phyloP scores from a whole-genome alignment of 2,888 invertebrate species.

The Papilio elwesi region DNA sequence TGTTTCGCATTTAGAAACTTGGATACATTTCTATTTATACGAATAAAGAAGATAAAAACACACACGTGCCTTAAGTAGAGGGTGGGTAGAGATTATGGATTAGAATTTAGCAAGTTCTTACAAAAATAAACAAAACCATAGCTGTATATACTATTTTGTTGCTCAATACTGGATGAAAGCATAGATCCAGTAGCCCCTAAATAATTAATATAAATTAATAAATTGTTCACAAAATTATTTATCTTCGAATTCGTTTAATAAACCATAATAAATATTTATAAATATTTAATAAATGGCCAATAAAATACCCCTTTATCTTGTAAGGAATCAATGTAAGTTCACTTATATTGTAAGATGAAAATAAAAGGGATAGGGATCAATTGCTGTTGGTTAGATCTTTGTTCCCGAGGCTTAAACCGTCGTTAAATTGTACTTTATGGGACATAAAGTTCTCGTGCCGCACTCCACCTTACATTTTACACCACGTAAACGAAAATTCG shows the following conservation, averaged over 20 bases:
- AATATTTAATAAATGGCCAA: not conserved
- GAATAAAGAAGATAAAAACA: not conserved
- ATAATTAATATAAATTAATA: no score
- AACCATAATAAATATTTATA: not conserved
- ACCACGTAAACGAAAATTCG: conserved; percentile 22
- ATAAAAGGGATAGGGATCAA: conserved; percentile 30
- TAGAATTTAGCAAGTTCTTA: no score
- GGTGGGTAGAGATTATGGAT: no score
- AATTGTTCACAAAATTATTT: not conserved
- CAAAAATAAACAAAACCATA: no score
- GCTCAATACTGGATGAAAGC: no score
- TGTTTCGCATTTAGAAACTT: not conserved
- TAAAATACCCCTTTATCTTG: not conserved
- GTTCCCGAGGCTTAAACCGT: conserved; percentile 32
- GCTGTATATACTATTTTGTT: no score
- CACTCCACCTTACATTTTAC: conserved; percentile 26
- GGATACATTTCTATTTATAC: not conserved
- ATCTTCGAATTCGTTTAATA: not conserved
- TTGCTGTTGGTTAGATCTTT: conserved; percentile 28
- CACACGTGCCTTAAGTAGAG: no score
- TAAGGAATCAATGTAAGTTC: conserved; percentile 28
- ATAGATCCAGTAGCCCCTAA: no score
- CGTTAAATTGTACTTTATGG: conserved; percentile 36
- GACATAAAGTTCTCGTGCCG: conserved; percentile 23
- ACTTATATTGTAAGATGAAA: conserved; percentile 26